Evolutionary conservation across 2,888 invertebrate genomes (phyloP).

Genomic region (Thereva unica): DNA sequence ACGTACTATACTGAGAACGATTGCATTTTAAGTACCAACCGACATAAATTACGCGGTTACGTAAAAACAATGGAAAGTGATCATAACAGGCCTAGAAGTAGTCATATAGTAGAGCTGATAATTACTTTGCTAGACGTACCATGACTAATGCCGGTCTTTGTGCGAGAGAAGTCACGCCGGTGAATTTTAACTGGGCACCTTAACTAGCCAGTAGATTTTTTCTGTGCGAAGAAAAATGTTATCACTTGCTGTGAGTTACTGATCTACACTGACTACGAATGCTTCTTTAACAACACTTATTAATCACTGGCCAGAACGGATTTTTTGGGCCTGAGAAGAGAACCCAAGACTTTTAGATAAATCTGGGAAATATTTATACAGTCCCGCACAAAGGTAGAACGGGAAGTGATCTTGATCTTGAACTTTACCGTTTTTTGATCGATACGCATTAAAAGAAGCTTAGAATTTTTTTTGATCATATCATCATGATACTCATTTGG

Average conservation of each 20-base stretch:
- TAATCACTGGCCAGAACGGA: too few species aligned
- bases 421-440: slow-evolving; percentile 11
- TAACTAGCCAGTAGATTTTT: too few species aligned
- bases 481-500: too few species aligned
- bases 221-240: slow-evolving; percentile 4
- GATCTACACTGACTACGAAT: neutral
- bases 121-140: slow-evolving; percentile 17
- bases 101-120: slow-evolving; percentile 9
- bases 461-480: too few species aligned
- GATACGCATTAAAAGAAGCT: too few species aligned
- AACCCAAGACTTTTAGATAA: too few species aligned
- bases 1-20: neutral
- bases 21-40: neutral
- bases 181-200: slow-evolving; percentile 2
- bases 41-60: slow-evolving; percentile 30
- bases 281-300: too few species aligned
- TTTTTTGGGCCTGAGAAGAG: too few species aligned
- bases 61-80: slow-evolving; percentile 34
- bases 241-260: neutral
- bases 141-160: slow-evolving; percentile 23
- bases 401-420: slow-evolving; percentile 25
- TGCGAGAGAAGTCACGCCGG: slow-evolving; percentile 2
- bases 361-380: too few species aligned
- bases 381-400: neutral
- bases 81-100: slow-evolving; percentile 10